Base-by-base conservation (phyloP, 2,797 vertebrate genomes). In the Fringilla coelebs region DNA sequence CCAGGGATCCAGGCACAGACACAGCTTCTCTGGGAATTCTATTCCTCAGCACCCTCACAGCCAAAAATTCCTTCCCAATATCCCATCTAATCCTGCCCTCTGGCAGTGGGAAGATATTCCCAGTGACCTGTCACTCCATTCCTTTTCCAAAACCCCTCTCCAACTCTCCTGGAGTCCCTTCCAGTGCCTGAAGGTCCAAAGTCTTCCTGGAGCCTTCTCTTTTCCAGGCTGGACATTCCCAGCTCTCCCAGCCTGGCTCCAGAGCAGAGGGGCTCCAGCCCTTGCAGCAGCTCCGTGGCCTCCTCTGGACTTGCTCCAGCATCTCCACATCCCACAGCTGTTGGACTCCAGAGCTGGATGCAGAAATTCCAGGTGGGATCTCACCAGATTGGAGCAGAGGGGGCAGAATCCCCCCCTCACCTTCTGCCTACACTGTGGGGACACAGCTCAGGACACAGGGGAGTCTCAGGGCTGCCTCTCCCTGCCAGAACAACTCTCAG, bases 341-440 rank as follows among this genome's bases (percentile, higher is more conserved):
- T 6, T 21, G 24, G 22, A 9, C 1, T 2, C 32, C 60, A 18
- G 67, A 15, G 13, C 13, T 78, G 88, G 74, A 60, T 19, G 22
- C 8, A 31, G 21, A 7, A 7, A 9, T 17, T 79, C 32, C 16
- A 29, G 9, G 9, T 12, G 31, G 10, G 67, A 36, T 55, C 48
- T n/a, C 61, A 36, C 24, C 34, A 2, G 32, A 25, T 7, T 0
- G 3, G 26, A 25, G 28, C 52, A 48, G 28, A n/a, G 13, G 21
- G 13, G 8, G 1, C 28, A n/a, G 61, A 61, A 62, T 55, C 1
- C 11, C 5, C 7, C 6, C 6, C 31, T 36, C 17, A 3, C 16
- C 34, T 36, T 3, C 57, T 40, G n/a, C 45, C 31, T 16, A 1
- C 1, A 0, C 0, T 1, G 2, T 9, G 45, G 40, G 57, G 26